These are phyloP conservation scores for Andrena chrysosceles DNA, from an alignment of 2,888 invertebrate genomes.

Conservation along the genomic window DNA sequence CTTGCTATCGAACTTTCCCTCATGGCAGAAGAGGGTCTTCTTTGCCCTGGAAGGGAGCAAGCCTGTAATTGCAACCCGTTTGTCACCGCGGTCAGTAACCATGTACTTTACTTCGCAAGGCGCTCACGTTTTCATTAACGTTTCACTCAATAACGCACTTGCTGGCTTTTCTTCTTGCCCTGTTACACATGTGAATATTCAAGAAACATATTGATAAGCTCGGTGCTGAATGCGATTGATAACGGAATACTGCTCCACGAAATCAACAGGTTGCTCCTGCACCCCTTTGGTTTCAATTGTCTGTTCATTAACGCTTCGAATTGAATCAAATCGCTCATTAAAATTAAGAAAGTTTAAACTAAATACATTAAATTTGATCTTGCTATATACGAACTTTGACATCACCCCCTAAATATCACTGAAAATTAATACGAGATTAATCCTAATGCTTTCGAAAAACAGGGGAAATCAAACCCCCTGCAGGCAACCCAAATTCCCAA, in stretches of 20 bases:
- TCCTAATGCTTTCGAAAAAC: neutral
- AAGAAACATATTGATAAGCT: neutral
- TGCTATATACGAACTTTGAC: too few species aligned
- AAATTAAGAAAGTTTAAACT: too few species aligned
- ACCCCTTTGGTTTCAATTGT: too few species aligned
- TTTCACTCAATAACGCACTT: neutral
- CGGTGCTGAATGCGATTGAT: neutral
- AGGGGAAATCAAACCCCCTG: neutral
- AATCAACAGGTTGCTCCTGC: conserved; percentile 64
- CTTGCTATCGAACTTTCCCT: conserved; percentile 55
- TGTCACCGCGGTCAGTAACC: conserved; percentile 29
- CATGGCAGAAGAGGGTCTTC: conserved; percentile 49
- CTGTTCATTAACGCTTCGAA: too few species aligned
- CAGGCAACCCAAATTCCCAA: neutral
- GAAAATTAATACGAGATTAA: neutral
- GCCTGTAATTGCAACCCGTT: conserved; percentile 61
- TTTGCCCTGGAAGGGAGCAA: conserved; percentile 54
- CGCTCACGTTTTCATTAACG: conserved; percentile 20
- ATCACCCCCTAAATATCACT: too few species aligned
- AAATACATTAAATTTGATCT: too few species aligned
- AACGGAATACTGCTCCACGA: neutral
- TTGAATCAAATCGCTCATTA: too few species aligned
- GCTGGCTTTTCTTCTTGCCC: neutral
- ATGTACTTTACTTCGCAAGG: conserved; percentile 1
- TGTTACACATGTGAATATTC: neutral